phyloP scores from a whole-genome alignment of 2,113 vertebrate species.

The Symphodus melops region DNA sequence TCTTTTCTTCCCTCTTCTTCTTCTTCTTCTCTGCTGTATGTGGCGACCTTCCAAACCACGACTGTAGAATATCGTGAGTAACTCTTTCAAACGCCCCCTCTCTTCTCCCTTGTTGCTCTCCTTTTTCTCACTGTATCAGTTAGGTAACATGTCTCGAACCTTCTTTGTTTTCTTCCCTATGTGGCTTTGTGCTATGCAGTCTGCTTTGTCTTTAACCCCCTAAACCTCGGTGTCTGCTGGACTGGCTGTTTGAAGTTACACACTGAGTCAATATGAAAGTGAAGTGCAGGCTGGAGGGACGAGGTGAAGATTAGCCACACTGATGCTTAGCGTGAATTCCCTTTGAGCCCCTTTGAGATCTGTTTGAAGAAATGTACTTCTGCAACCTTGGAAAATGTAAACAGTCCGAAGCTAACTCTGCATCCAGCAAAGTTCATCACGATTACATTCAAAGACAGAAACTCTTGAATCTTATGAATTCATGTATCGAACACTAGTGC shows the following conservation, averaged over 20 bases:
- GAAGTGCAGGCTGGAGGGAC: neutral
- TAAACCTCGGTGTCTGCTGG: constrained; percentile 40
- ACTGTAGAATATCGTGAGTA: constrained; percentile 92
- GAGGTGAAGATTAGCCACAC: neutral
- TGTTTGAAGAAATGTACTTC: too few species aligned
- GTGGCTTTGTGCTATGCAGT: constrained; percentile 59
- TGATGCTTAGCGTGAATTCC: neutral
- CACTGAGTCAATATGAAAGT: neutral
- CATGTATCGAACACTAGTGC: too few species aligned
- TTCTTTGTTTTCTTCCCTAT: constrained; percentile 13
- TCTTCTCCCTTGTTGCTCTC: constrained; percentile 38
- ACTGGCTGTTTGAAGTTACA: constrained; percentile 69
- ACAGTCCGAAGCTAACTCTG: too few species aligned
- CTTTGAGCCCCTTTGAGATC: too few species aligned
- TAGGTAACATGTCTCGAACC: constrained; percentile 39
- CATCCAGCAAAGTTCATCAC: too few species aligned
- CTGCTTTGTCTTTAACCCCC: constrained; percentile 46
- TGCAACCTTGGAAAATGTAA: too few species aligned
- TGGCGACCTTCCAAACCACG: constrained; percentile 56
- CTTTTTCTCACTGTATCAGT: constrained; percentile 28
- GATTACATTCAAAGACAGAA: too few species aligned
- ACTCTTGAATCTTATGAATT: too few species aligned
- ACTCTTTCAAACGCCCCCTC: constrained; percentile 44
- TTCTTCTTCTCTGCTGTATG: constrained; percentile 19
- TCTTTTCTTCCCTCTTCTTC: constrained; percentile 26